Evolutionary conservation across 2,113 vertebrate genomes (phyloP), one percentile per base, ranked within the genome.

Genomic region (Alectura lathami): DNA sequence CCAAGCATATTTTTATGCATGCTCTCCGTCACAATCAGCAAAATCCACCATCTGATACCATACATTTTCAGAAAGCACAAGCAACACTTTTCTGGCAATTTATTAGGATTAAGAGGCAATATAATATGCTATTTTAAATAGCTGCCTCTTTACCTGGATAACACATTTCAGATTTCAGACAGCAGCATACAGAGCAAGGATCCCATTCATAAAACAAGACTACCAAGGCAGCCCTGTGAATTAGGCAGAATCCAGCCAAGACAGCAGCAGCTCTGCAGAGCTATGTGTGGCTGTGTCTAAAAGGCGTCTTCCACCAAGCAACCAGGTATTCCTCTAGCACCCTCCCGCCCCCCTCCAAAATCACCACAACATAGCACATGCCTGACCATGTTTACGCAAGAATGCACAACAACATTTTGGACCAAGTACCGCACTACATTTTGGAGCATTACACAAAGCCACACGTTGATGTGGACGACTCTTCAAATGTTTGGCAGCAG

Each of bases 371-470:
- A 43, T 91, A 88, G 53, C 92, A 88, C 91, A 96, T 92, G 94
- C 92, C 80, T 86, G 83, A 92, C 59, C 88, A 79, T 60, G 32
- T 88, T 93, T 88, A 96, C 63, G 24, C 82, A 96, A 93, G 79
- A 93, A 74, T 34, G 81, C 80, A 88, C 87, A 89, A 93, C 57
- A 91, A 80, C 83, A 96, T 96, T 97, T 95, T 66, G 95, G 92
- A 98, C 48, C 75, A 69, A 70, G 92, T 85, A 79, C 32, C 91
- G 8, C 69, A 81, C 75, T 76, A 68, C 38, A 26, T 73, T 94
- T 95, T 63, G 60, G 50, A 92, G 42, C 45, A 30, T 92, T 72
- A 89, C 42, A 83, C 51, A 84, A 80, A 91, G 85, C 62, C 87
- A 66, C 77, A 86, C 15, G 21, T 1, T 4, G 81, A 83, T 75